Percentiles rank a stretch among this genome's conserved stretches.
Conservation (phyloP, 2,888 invertebrate genomes). For the Eucriotettix oculatus region DNA sequence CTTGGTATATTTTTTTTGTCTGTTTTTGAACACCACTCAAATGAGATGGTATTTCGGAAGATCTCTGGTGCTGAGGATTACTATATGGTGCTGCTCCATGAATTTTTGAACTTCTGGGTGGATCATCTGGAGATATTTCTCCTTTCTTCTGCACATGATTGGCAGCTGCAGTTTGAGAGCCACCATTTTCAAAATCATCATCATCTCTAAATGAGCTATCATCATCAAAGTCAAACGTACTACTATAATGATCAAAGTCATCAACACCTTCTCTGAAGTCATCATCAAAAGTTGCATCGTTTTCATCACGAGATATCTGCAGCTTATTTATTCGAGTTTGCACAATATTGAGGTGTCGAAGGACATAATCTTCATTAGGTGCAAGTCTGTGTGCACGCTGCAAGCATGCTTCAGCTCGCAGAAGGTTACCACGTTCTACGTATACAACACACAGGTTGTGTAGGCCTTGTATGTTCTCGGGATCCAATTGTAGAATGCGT, state of each 20-base stretch:
- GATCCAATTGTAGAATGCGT: conserved; percentile 70
- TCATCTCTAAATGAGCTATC: not conserved
- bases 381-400: conserved; percentile 64
- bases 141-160: too few relatives aligned
- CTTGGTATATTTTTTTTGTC: not conserved
- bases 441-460: conserved; percentile 94
- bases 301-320: conserved; percentile 2
- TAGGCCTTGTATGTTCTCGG: conserved; percentile 81
- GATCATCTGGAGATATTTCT: not conserved
- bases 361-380: conserved; percentile 81
- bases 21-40: not conserved
- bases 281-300: not conserved
- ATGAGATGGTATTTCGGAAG: too few relatives aligned
- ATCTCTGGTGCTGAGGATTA: too few relatives aligned
- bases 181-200: not conserved
- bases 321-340: conserved; percentile 38
- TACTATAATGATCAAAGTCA: conserved; percentile 1
- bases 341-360: conserved; percentile 78
- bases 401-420: conserved; percentile 73
- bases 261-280: not conserved
- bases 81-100: not conserved
- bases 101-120: not conserved
- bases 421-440: conserved; percentile 76
- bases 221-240: not conserved
- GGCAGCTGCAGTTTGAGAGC: not conserved